Evolutionary conservation across 2,888 invertebrate genomes (phyloP), one percentile per base, ranked within the genome.

Genomic region (Dryobotodes eremita): DNA sequence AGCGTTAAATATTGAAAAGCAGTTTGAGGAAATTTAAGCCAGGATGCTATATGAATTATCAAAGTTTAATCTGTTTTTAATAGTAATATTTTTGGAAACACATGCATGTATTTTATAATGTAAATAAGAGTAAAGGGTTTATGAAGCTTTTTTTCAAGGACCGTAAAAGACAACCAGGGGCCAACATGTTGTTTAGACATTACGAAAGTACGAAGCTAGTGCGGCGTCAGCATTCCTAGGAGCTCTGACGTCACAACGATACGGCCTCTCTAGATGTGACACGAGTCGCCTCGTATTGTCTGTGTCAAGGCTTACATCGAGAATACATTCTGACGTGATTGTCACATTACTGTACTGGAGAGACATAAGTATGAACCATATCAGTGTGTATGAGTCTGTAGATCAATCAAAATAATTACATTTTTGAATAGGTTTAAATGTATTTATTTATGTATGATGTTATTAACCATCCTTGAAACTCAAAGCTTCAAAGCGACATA

Each of bases 111-210:
- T 55, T 69, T 64, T 57, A 46, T 69, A 20, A 82, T 82, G n/a
- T 20, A 68, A 55, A 75, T 75, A 1, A 57, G 61, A 20, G 53
- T n/a, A 59, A 61, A 64, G 23, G 64, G 11, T 70, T 74, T 70
- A 72, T 61, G 62, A 71, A 73, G 69, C 78, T 71, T 86, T 89
- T 89, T 85, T 86, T 77, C 80, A 83, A 75, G 66, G 75, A 80
- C 85, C 83, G 85, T 91, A 92, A 92, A 92, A 91, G 84, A 86
- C 88, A 88, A 80, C 85, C 84, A 77, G 78, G 79, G 85, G 85
- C 84, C 86, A 90, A 90, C 93, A 92, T 93, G 92, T 92, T 93
- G 92, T 93, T 92, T 92, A 88, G 90, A 89, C 90, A 92, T 93
- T 92, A 92, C 86, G 76, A 89, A 91, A 91, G 87, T 90, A 90